Evolutionary conservation across 2,888 invertebrate species (phyloP).

Genomic region (Elmis aenea): DNA sequence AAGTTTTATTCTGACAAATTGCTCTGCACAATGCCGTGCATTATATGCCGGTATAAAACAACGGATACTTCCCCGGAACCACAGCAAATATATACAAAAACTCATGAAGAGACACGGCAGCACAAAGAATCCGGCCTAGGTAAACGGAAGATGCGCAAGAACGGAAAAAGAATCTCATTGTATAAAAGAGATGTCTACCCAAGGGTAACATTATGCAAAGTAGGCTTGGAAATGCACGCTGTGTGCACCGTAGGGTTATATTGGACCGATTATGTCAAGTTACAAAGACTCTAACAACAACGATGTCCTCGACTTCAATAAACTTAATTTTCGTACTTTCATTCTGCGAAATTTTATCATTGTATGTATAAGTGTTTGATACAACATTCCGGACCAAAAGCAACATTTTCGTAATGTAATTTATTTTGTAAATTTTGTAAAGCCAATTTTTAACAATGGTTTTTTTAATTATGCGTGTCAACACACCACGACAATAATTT

Average conservation of each 20-base stretch:
- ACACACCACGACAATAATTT: too few relatives aligned
- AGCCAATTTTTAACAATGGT: too few relatives aligned
- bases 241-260: conserved; percentile 24
- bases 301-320: background rate
- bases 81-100: conserved; percentile 37
- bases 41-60: conserved; percentile 32
- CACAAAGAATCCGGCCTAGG: conserved; percentile 32
- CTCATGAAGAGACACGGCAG: conserved; percentile 29
- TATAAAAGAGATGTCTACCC: conserved; percentile 37
- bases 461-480: too few relatives aligned
- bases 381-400: too few relatives aligned
- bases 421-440: too few relatives aligned
- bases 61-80: conserved; percentile 33
- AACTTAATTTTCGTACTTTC: too few relatives aligned
- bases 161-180: conserved; percentile 40
- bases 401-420: too few relatives aligned
- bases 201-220: conserved; percentile 43
- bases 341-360: too few relatives aligned
- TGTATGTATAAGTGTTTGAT: too few relatives aligned
- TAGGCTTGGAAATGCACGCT: conserved; percentile 26
- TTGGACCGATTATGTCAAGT: conserved; percentile 23
- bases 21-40: conserved; percentile 23
- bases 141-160: conserved; percentile 35
- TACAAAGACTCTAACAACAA: conserved; percentile 5
- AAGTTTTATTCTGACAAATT: conserved; percentile 28